Base-by-base conservation (phyloP, 2,797 vertebrate genomes). In the Alectoris magna region DNA sequence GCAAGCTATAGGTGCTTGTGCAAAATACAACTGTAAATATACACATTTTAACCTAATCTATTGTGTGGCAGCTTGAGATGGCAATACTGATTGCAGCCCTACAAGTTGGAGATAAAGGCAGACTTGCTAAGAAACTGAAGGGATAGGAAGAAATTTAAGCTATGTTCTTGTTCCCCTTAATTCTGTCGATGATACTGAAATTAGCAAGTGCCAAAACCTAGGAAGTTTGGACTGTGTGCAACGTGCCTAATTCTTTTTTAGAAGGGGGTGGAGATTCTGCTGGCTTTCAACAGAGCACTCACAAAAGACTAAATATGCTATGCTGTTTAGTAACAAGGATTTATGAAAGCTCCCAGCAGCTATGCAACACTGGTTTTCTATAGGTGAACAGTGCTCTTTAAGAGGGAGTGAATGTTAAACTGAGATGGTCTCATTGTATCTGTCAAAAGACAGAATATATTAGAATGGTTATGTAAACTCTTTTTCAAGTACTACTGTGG, bases 141-240 rank as follows among this genome's bases (percentile, higher is more conserved):
- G 8, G 39, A 44, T 17, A 56, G 21, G 27, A 82, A 39, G 63
- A 75, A 70, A 18, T 5, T 75, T 48, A 71, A 81, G 38, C n/a
- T 6, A 1, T 69, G 27, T 39, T 34, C 24, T 15, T 27, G 7
- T 56, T 76, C 49, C 2, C 0, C 71, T 78, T 49, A 11, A 71
- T 85, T 83, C 38, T 71, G 48, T 87, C 84, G 59, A 87, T 75
- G 93, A 88, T 79, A 41, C 49, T 88, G 62, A 87, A 78, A 64
- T 85, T 85, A 22, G 16, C n/a, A 63, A 1, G 6, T 92, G 87
- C 91, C 89, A 93, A 95, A 94, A 87, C 29, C 56, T 75, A 87
- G 79, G 79, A 88, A 85, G 51, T 81, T 86, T 89, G 93, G 86
- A 89, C 63, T 84, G 5, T 0, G 1, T 71, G 82, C 58, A 78